phyloP scores from a whole-genome alignment of 2,113 vertebrate genomes.

The Nyctereutes procyonoides region DNA sequence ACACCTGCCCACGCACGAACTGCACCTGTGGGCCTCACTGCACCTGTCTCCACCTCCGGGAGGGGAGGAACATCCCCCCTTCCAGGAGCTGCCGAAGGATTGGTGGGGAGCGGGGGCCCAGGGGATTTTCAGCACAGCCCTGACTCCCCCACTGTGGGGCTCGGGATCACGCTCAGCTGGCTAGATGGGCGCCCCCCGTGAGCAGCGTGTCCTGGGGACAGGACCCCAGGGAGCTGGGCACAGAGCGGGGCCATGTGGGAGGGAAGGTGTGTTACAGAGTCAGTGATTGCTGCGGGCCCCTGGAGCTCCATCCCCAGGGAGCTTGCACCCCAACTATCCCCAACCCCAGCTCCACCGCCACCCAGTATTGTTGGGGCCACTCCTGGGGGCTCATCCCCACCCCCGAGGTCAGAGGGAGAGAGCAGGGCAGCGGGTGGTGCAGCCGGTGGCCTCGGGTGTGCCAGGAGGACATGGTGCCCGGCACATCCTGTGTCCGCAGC shows the following conservation, averaged over 20 bases:
- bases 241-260: neutral
- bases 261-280: neutral
- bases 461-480: neutral
- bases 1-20: fast-evolving
- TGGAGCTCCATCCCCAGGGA: fast-evolving
- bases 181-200: neutral
- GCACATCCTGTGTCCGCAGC: fast-evolving
- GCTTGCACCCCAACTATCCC: neutral
- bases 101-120: neutral
- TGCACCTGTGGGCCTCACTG: neutral
- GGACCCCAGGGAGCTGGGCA: neutral
- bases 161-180: neutral
- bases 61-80: neutral
- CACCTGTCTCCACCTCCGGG: no score
- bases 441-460: neutral
- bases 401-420: neutral
- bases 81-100: neutral
- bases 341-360: neutral
- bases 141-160: neutral
- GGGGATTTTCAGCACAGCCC: neutral
- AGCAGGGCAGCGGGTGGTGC: fast-evolving
- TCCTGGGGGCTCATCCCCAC: neutral
- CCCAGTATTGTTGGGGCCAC: neutral
- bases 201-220: neutral
- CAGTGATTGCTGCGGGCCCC: fast-evolving